Conservation (phyloP, 2,888 invertebrate genomes). For the Amiota communis region DNA sequence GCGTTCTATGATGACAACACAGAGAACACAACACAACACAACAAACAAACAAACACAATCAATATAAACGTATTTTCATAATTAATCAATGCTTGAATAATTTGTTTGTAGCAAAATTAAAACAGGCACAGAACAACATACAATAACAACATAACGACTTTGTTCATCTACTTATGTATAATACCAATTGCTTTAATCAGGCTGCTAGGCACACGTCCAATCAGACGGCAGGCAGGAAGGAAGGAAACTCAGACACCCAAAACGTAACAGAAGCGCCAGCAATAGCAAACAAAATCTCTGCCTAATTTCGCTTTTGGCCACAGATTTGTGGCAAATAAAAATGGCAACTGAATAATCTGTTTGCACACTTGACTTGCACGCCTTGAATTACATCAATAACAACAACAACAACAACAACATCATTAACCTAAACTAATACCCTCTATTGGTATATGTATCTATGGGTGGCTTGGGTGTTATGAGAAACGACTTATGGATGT, state of each 20-base stretch:
- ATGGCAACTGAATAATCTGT: constrained; percentile 37
- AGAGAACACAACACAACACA: constrained; percentile 25
- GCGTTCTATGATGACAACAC: constrained; percentile 16
- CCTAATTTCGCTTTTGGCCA: constrained; percentile 30
- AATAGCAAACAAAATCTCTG: too few relatives aligned
- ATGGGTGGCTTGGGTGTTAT: constrained; percentile 27
- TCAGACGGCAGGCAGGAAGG: too few relatives aligned
- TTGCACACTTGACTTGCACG: constrained; percentile 32
- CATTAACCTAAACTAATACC: background rate
- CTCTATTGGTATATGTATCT: constrained; percentile 18
- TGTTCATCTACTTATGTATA: background rate
- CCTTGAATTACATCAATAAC: constrained; percentile 33
- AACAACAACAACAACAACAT: constrained; percentile 8
- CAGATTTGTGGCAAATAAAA: constrained; percentile 29
- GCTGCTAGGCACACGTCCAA: too few relatives aligned
- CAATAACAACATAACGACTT: background rate
- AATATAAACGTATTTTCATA: constrained; percentile 67
- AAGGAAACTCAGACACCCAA: too few relatives aligned
- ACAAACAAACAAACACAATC: constrained; percentile 52
- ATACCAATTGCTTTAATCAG: too few relatives aligned
- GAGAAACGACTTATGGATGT: constrained; percentile 47
- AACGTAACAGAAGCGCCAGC: too few relatives aligned
- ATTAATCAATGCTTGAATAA: constrained; percentile 66
- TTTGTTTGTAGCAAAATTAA: constrained; percentile 47
- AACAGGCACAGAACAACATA: background rate